Base-by-base conservation (phyloP, 2,113 vertebrate genomes). In the Rhinoderma darwinii region DNA sequence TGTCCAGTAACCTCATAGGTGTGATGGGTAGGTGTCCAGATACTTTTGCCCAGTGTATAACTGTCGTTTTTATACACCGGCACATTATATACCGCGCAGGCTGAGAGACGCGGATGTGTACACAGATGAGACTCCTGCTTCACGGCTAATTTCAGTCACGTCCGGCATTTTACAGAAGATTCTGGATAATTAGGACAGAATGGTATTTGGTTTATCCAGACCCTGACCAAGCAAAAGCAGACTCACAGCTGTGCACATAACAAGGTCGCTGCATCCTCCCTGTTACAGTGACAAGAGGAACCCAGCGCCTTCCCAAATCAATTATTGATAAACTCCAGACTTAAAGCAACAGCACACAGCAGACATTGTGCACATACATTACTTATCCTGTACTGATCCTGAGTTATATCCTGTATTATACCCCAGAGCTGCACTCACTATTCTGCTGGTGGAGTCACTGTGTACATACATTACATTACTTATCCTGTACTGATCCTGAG, bases 201-300 rank as follows among this genome's bases (percentile, higher is more conserved):
- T n/a, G 17, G 25, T 25, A 18, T 20, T 43, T 41, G 56, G 56
- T 81, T 27, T 15, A n/a, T n/a, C n/a, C n/a, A n/a, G n/a, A n/a
- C n/a, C n/a, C n/a, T n/a, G n/a, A n/a, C n/a, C n/a, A n/a, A n/a
- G n/a, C n/a, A n/a, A 82, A 63, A 82, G 14, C 79, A 82, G 79
- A 82, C 56, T 44, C 37, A 6, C 79, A 82, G 79, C 79, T 82
- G 79, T 66, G 37, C 54, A 18, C 37, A 66, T 82, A 66, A 82
- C 66, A 54, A 72, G 79, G 56, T 44, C n/a, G 37, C 54, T 43
- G 79, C 79, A 41, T 82, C 79, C 79, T 82, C 59, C 9, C 59
- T 41, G 78, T 39, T 30, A 41, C 56, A 43, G 59, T 66, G 66
- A 82, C 41, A 27, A 41, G 79, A 82, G 79, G 59, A 43, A 63